Base-by-base conservation (phyloP, 1,140 invertebrate genomes). In the Halictus rubicundus region DNA sequence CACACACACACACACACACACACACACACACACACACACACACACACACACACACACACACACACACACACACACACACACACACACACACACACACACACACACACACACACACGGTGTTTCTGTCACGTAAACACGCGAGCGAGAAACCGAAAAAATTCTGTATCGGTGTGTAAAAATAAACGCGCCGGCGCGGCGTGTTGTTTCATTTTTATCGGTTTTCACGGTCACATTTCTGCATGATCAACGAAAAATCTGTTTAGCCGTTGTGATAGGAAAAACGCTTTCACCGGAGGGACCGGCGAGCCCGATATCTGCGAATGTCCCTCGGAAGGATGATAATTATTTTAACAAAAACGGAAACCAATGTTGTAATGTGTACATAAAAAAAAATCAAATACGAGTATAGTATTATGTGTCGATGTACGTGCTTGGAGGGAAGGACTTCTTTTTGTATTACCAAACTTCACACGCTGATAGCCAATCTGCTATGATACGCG, bases 371-470 rank as follows among this genome's bases (percentile, higher is more conserved):
- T 54, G 9, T 66, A 46, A 65, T 65, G 68, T 84, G 85, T 84
- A 86, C 10, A 84, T 82, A 86, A 2, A 39, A 61, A 86, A 2
- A 39, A 61, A 82, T 82, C 37, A 81, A 68, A 81, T 81, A 83
- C 65, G 49, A 82, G 85, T 68, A 83, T 87, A 89, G 87, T 89
- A 90, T 90, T 90, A 90, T 76, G 69, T 68, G 77, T 85, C 77
- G 77, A 76, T 83, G 74, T 79, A 75, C 46, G 59, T 81, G 72
- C 37, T 83, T 76, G 66, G 68, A 65, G 82, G 65, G 69, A 84
- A 77, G 59, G 61, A 71, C 27, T 42, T 42, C 23, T 14, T 86
- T 89, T 88, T 87, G 73, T 90, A 89, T 86, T 86, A 87, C 75
- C 73, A 83, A 87, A 85, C 71, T 82, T 85, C 80, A 75, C 68